Conservation (phyloP, 2,888 invertebrate genomes). For the Odontomyia ornata region DNA sequence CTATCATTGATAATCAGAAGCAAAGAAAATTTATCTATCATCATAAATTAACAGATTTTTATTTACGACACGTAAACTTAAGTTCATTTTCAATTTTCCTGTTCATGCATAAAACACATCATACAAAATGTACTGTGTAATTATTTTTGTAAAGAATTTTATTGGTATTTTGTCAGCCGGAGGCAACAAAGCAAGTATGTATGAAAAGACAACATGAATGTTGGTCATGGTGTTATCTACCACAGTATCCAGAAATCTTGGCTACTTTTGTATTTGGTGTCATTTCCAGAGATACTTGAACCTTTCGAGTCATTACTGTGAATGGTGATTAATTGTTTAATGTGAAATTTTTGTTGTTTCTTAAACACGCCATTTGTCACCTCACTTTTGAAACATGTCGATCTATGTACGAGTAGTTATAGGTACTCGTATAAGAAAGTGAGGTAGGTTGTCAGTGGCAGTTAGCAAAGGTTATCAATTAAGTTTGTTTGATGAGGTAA, state of each 20-base stretch:
- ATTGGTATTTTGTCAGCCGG: constrained; percentile 9
- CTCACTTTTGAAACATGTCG: neutral
- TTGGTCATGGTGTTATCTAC: neutral
- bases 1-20: neutral
- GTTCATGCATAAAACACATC: neutral
- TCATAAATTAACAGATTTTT: constrained; percentile 1
- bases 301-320: neutral
- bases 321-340: neutral
- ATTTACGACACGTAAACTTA: neutral
- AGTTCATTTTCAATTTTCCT: constrained; percentile 5
- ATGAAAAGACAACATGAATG: neutral
- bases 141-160: constrained; percentile 1
- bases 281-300: neutral
- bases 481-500: no score
- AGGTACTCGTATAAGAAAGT: no score
- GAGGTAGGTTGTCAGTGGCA: no score
- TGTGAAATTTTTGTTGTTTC: neutral
- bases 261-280: neutral
- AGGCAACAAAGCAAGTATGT: constrained; percentile 1
- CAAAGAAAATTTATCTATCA: neutral
- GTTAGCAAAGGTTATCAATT: no score
- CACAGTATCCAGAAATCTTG: neutral
- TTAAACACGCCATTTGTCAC: constrained; percentile 2
- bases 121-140: neutral
- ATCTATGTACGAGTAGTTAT: no score